Conservation (phyloP, 2,113 vertebrate genomes). For the Rhabdornis inornatus region DNA sequence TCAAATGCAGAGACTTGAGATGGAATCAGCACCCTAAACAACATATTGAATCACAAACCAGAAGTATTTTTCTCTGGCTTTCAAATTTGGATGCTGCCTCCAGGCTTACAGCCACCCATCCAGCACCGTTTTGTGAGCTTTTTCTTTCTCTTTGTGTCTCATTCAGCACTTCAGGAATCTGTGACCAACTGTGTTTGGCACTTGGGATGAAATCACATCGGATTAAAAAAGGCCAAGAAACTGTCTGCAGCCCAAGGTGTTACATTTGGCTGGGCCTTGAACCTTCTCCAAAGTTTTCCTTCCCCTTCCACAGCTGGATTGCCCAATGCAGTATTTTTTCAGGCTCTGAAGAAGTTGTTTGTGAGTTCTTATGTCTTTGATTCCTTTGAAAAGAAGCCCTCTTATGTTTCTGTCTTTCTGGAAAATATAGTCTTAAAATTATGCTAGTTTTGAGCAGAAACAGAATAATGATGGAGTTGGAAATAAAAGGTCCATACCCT, state of each 20-base stretch:
- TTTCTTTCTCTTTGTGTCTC: neutral
- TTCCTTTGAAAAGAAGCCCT: neutral
- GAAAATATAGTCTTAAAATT: neutral
- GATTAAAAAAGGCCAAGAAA: constrained; percentile 24
- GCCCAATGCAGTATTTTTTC: neutral
- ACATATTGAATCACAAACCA: neutral
- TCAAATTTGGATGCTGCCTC: neutral
- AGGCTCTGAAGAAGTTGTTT: neutral
- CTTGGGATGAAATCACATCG: neutral
- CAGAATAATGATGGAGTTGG: neutral
- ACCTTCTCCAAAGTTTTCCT: neutral
- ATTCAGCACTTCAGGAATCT: neutral
- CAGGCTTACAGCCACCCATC: neutral
- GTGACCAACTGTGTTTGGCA: neutral
- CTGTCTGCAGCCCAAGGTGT: neutral
- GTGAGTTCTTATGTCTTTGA: neutral
- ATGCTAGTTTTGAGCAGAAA: neutral
- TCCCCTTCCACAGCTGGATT: neutral
- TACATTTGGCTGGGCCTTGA: neutral
- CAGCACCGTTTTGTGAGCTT: neutral
- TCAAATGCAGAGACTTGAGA: neutral
- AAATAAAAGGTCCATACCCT: neutral
- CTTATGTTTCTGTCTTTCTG: neutral
- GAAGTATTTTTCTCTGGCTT: constrained; percentile 1
- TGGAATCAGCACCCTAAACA: neutral